A percentile compares a stretch with the other conserved stretches of the same genome.
Evolutionary conservation across 2,113 vertebrate species (phyloP).

Genomic region (Lophius piscatorius): DNA sequence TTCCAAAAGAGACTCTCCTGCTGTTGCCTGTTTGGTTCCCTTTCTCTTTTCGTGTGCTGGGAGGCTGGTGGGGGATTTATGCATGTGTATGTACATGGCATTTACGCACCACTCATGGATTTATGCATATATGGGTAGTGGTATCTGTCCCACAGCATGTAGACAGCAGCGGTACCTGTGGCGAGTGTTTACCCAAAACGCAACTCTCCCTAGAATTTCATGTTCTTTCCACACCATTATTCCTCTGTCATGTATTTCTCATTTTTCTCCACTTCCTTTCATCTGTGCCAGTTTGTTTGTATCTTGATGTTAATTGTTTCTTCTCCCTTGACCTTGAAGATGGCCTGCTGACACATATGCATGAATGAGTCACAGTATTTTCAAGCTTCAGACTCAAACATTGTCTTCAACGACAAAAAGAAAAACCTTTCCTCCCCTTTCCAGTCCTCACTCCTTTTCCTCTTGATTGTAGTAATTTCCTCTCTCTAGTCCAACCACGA

Average conservation of each 20-base stretch:
- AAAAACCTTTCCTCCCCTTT: conserved; percentile 36
- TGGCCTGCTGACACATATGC: conserved; percentile 43
- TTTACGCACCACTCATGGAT: conserved; percentile 20
- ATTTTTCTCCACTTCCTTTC: conserved; percentile 10
- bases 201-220: conserved; percentile 16
- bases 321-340: conserved; percentile 46
- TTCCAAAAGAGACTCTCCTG: conserved; percentile 33
- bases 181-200: conserved; percentile 30
- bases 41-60: conserved; percentile 19
- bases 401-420: conserved; percentile 19
- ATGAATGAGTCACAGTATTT: conserved; percentile 17
- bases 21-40: conserved; percentile 39
- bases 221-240: conserved; percentile 25
- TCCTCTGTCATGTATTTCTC: conserved; percentile 28
- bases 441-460: conserved; percentile 11
- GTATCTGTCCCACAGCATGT: conserved; percentile 5
- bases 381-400: conserved; percentile 32
- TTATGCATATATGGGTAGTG: background rate
- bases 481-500: conserved; percentile 41
- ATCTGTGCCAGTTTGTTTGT: conserved; percentile 16
- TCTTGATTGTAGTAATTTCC: too few relatives aligned
- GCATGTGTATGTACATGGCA: conserved; percentile 7
- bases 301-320: too few relatives aligned
- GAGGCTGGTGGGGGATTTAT: conserved; percentile 7
- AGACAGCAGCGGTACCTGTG: conserved; percentile 19